A percentile compares a stretch with the other conserved stretches of the same genome.
Evolutionary conservation across 2,113 vertebrate species (phyloP).

Genomic region (Rhinogobius similis): DNA sequence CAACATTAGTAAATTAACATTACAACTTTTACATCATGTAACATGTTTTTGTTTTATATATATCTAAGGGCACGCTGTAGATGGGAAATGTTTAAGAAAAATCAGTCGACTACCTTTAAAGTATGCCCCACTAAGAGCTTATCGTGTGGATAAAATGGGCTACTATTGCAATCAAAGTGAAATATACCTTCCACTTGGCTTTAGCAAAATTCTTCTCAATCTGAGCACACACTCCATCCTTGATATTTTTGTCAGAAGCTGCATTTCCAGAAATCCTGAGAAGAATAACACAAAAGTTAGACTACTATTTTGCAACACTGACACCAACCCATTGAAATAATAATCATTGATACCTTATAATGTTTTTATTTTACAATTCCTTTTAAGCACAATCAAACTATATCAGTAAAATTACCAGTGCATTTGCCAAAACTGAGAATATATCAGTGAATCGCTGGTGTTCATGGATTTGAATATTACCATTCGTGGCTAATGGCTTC

Average conservation of each 20-base stretch:
- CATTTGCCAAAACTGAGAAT: background rate
- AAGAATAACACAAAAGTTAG: conserved; percentile 4
- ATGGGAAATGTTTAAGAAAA: too few species aligned
- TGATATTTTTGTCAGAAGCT: conserved; percentile 98
- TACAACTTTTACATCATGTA: too few species aligned
- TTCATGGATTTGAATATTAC: conserved; percentile 63
- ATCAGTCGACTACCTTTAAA: too few species aligned
- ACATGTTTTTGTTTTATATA: too few species aligned
- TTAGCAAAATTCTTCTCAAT: conserved; percentile 99
- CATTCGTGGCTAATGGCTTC: conserved; percentile 97
- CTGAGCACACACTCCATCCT: conserved; percentile 95
- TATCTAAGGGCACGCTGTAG: too few species aligned
- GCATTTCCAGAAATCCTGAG: conserved; percentile 97
- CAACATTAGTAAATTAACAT: too few species aligned
- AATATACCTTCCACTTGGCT: conserved; percentile 96
- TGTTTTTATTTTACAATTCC: background rate
- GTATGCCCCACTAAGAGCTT: too few species aligned
- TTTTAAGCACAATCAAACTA: background rate
- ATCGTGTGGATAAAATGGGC: background rate
- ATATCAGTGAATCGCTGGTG: background rate
- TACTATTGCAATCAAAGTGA: background rate
- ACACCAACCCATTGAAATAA: too few species aligned
- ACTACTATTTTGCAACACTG: background rate
- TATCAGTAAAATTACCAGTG: background rate
- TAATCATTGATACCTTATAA: too few species aligned